These are phyloP conservation scores for Thyatira batis DNA, from an alignment of 2,888 invertebrate genomes.

Conservation along the genomic window DNA sequence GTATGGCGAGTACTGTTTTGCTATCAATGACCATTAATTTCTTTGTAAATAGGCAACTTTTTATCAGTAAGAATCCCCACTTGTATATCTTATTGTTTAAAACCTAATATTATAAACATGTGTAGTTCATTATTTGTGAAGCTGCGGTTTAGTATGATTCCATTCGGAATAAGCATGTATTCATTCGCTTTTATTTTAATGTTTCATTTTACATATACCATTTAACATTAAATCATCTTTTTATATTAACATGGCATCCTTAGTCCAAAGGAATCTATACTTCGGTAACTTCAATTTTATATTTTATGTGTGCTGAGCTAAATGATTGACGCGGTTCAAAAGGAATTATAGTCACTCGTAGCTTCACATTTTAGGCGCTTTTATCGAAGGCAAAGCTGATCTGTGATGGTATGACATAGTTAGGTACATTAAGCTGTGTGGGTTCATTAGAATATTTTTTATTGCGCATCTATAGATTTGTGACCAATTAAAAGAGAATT, in stretches of 20 bases:
- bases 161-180: slow-evolving; percentile 28
- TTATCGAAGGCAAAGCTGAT: slow-evolving; percentile 74
- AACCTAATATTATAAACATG: slow-evolving; percentile 21
- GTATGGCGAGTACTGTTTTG: slow-evolving; percentile 22
- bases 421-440: slow-evolving; percentile 71
- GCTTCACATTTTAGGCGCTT: slow-evolving; percentile 57
- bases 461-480: slow-evolving; percentile 38
- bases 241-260: slow-evolving; percentile 20
- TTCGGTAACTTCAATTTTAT: slow-evolving; percentile 22
- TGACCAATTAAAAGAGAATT: slow-evolving; percentile 37
- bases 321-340: not conserved
- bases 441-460: slow-evolving; percentile 38
- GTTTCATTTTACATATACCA: not conserved
- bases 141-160: slow-evolving; percentile 31
- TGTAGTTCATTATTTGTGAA: slow-evolving; percentile 29
- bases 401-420: slow-evolving; percentile 79
- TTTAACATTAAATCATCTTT: slow-evolving; percentile 11
- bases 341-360: slow-evolving; percentile 33
- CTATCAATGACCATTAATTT: slow-evolving; percentile 24
- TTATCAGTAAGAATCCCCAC: slow-evolving; percentile 26
- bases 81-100: slow-evolving; percentile 18
- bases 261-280: slow-evolving; percentile 30
- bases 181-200: not conserved
- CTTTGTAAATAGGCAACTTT: slow-evolving; percentile 27
- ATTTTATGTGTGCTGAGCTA: not conserved